Base-by-base conservation (phyloP, 2,888 invertebrate species). In the Drosophila kambysellisi region DNA sequence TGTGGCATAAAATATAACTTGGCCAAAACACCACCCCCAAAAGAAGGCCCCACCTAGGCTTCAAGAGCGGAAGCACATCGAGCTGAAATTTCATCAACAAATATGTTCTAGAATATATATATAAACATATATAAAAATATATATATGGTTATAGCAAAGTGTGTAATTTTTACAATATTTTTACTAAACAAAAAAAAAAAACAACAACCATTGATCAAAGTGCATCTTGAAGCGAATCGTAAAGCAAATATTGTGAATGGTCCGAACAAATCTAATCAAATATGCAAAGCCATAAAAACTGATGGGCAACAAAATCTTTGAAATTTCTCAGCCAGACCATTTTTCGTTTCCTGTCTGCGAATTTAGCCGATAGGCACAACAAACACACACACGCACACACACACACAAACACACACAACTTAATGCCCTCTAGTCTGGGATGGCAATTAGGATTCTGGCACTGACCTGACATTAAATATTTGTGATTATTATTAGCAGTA, bases 361-460 rank as follows among this genome's bases (percentile, higher is more conserved):
- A 32, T 48, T 46, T 25, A 4, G 11, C 8, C 3, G 15, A 25
- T 12, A 33, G 12, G 33, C 25, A 54, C 33, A 33, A 46, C 39
- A 39, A 7, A 39, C 37, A 17, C 37, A 17, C 17, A 35, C 33
- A 11, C 33, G 4, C 11, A 11, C 35, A 37, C 37, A 39, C 17
- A 17, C 39, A 17, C 33, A 39, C 17, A 17, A 17, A 17, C 33
- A 33, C 33, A 33, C 33, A 11, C 39, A 39, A 17, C 4, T 41
- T 39, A 35, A 48, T 54, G 17, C 33, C 29, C 29, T 59, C 35
- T 37, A 59, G 76, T 63, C 74, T 69, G 66, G 53, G 60, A 5
- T 48, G 60, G 70, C 74, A 77, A 77, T 77, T 77, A 77, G 51
- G 33, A 77, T 78, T 57, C 78, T 70, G 78, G 43, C 70, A 58